phyloP scores from a whole-genome alignment of 2,888 invertebrate genomes.

The Sarcophaga variegata region DNA sequence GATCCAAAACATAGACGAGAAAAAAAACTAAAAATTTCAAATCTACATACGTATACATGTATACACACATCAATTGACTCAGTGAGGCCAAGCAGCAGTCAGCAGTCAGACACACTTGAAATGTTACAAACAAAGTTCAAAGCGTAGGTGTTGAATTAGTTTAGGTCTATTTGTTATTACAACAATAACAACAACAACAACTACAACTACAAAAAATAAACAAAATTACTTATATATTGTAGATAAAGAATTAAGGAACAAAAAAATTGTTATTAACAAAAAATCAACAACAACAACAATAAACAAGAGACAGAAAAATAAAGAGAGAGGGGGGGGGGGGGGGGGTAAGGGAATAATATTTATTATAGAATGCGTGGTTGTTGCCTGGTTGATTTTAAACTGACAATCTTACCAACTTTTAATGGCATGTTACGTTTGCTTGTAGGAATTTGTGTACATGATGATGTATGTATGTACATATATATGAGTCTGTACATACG shows the following conservation, averaged over 20 bases:
- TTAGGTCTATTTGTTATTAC: constrained; percentile 61
- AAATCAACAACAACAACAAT: constrained; percentile 4
- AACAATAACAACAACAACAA: not conserved
- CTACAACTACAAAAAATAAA: not conserved
- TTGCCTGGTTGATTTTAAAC: constrained; percentile 22
- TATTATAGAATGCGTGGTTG: constrained; percentile 55
- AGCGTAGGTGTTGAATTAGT: constrained; percentile 68
- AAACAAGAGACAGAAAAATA: too few species aligned
- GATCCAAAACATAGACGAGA: constrained; percentile 26
- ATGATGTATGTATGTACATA: not conserved
- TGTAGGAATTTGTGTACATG: not conserved
- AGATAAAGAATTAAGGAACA: constrained; percentile 13
- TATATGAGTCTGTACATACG: not conserved
- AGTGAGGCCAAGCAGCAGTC: not conserved
- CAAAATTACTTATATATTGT: constrained; percentile 34
- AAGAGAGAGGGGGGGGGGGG: too few species aligned
- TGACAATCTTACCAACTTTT: not conserved
- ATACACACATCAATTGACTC: too few species aligned
- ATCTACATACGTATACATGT: constrained; percentile 4
- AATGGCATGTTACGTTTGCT: not conserved
- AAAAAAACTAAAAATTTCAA: not conserved
- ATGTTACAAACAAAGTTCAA: constrained; percentile 63
- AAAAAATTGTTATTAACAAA: constrained; percentile 5
- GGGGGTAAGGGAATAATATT: not conserved
- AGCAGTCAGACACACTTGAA: constrained; percentile 6